Conservation (phyloP, 2,888 invertebrate genomes). For the Synergus japonicus region DNA sequence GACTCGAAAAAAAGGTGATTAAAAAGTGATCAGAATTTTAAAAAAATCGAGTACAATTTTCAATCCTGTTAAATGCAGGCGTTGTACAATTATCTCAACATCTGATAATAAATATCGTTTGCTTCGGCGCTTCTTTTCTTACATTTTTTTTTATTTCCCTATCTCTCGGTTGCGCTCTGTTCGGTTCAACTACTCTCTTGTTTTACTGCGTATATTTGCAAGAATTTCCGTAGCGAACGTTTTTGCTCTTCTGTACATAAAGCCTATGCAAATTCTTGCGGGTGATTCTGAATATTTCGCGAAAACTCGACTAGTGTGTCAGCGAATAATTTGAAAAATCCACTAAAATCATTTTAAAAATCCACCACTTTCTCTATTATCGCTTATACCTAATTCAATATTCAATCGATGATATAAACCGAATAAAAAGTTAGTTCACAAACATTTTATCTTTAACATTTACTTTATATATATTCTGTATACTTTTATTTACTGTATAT, state of each 20-base stretch:
- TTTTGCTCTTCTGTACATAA: constrained; percentile 27
- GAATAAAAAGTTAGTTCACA: neutral
- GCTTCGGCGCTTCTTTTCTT: neutral
- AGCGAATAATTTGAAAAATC: constrained; percentile 19
- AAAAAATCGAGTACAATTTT: neutral
- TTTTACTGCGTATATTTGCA: constrained; percentile 31
- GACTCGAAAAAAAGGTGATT: too few relatives aligned
- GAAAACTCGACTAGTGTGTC: constrained; percentile 18
- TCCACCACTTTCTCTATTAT: neutral
- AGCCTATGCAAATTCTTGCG: constrained; percentile 24
- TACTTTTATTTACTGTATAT: neutral
- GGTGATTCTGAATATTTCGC: constrained; percentile 3
- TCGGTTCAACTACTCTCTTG: neutral
- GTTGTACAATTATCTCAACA: neutral
- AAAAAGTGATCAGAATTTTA: too few relatives aligned
- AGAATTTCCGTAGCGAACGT: constrained; percentile 16
- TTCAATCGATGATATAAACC: neutral
- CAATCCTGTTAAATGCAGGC: neutral
- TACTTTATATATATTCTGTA: neutral
- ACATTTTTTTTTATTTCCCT: neutral
- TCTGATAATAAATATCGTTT: neutral
- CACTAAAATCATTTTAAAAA: constrained; percentile 34
- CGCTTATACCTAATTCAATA: neutral
- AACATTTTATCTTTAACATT: neutral
- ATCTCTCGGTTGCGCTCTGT: constrained; percentile 7